Base-by-base conservation (phyloP, 2,113 vertebrate genomes). In the Hypocryptadius cinnamomeus region DNA sequence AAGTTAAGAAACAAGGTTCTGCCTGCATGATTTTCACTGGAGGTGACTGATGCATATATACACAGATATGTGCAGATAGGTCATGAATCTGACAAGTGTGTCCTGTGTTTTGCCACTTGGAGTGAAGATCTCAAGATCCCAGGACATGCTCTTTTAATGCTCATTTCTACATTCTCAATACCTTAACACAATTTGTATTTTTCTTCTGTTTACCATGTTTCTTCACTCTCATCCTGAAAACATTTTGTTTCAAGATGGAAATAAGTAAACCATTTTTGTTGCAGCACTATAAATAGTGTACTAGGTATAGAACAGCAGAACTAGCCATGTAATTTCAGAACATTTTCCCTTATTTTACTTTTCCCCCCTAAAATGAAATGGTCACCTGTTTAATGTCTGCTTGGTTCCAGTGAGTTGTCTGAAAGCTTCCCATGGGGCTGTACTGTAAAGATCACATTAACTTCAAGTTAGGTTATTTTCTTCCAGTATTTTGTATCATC, bases 351-450 rank as follows among this genome's bases (percentile, higher is more conserved):
- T 63, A 57, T 64, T 77, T 87, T 15, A 79, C n/a, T 85, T 51
- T 64, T 30, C 17, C 20, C 20, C 39, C 23, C 8, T 35, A 30
- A 51, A 85, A 64, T 51, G 54, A 86, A 94, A 65, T 15, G 39
- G 50, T 96, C 40, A 97, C 94, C 93, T 95, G 63, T 90, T 93
- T 79, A 79, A 72, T 80, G 68, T 85, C 79, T 95, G 71, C 80
- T 96, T 96, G 30, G 78, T 90, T 96, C 71, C 93, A 94, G 73
- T 91, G 76, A 94, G 72, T 56, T 96, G 89, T 92, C 95, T 90
- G 44, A 96, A 95, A 84, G 95, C 48, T 94, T 96, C 89, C 92
- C 86, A 96, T 18, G 89, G 83, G 60, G 71, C 83, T 79, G 92
- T 94, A 91, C 79, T 96, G 92, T 42, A 96, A 95, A 92, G 70